Conservation (phyloP, 1,140 invertebrate species). For the Lycorma delicatula region DNA sequence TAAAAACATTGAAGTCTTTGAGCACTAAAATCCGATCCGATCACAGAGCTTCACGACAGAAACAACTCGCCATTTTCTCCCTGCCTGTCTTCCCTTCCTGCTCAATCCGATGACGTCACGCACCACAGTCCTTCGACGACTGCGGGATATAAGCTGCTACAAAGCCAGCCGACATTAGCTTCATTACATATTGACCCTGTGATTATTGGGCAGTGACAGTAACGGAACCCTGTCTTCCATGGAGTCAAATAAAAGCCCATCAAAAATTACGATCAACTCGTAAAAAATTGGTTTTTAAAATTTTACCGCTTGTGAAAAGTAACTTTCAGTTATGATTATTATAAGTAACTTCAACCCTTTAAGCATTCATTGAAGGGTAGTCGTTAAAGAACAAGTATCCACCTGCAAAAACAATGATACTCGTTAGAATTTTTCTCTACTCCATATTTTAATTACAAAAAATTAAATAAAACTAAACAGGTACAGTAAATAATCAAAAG, state of each 20-base stretch:
- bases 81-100: slow-evolving; percentile 27
- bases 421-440: too few relatives aligned
- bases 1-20: slow-evolving; percentile 27
- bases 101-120: slow-evolving; percentile 31
- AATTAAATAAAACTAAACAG: too few relatives aligned
- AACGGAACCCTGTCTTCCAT: slow-evolving; percentile 15
- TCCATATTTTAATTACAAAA: too few relatives aligned
- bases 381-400: too few relatives aligned
- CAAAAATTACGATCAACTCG: not conserved
- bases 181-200: slow-evolving; percentile 22
- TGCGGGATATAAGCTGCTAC: slow-evolving; percentile 27
- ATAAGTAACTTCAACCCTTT: too few relatives aligned
- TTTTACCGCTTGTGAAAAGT: too few relatives aligned
- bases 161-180: slow-evolving; percentile 28
- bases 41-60: slow-evolving; percentile 28
- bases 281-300: slow-evolving; percentile 9
- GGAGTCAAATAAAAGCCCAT: slow-evolving; percentile 19
- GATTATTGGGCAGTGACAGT: slow-evolving; percentile 11
- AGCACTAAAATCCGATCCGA: slow-evolving; percentile 24
- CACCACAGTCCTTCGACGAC: slow-evolving; percentile 21
- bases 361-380: too few relatives aligned
- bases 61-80: slow-evolving; percentile 34
- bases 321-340: too few relatives aligned
- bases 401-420: too few relatives aligned
- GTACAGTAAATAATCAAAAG: too few relatives aligned